A percentile compares a stretch with the other conserved stretches of the same genome.
Evolutionary conservation across 2,113 vertebrate species (phyloP).

Genomic region (Zosterops pallidus): DNA sequence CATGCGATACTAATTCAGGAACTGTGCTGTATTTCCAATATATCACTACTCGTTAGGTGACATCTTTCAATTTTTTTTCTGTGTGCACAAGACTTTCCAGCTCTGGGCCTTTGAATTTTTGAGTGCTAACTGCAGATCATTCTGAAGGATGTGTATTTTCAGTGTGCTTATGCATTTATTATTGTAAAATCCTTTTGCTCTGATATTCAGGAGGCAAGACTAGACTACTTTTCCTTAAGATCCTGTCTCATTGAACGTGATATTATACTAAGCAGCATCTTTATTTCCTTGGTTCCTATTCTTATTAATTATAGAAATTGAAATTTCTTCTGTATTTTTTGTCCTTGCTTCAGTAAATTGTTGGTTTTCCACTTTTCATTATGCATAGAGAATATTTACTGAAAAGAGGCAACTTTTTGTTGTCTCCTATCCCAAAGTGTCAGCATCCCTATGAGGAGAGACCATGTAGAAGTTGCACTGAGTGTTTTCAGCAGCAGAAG

Average conservation of each 20-base stretch:
- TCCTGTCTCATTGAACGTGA: neutral
- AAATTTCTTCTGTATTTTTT: neutral
- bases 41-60: neutral
- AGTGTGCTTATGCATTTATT: neutral
- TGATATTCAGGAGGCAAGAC: neutral
- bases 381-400: neutral
- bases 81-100: neutral
- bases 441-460: neutral
- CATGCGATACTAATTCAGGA: neutral
- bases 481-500: neutral
- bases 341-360: neutral
- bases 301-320: neutral
- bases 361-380: neutral
- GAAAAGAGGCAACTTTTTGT: neutral
- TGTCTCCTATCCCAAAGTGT: neutral
- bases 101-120: neutral
- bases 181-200: neutral
- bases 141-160: neutral
- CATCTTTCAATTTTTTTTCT: neutral
- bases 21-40: neutral
- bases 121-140: neutral
- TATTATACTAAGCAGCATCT: neutral
- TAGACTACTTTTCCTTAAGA: neutral
- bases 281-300: neutral
- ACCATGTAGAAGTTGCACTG: neutral